Evolutionary conservation across 2,797 vertebrate genomes (phyloP).

Genomic region (Lepus townsendii): DNA sequence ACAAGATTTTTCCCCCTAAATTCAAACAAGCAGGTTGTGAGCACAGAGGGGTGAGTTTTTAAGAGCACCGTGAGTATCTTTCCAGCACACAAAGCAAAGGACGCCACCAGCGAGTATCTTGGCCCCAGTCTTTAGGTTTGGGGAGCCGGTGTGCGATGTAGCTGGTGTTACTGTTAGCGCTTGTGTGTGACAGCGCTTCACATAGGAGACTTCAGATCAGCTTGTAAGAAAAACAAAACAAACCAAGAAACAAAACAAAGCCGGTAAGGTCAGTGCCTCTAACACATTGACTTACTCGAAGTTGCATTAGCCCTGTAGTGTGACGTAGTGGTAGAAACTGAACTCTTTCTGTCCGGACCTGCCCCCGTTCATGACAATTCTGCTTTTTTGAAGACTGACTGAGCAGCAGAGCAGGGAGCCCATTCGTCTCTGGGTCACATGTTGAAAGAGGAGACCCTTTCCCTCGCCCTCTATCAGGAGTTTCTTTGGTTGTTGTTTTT

Average conservation of each 20-base stretch:
- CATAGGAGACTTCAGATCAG: background rate
- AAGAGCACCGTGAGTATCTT: background rate
- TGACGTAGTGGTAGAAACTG: background rate
- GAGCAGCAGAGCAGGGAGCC: background rate
- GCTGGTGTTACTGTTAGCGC: background rate
- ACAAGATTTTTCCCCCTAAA: constrained; percentile 5
- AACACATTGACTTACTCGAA: constrained; percentile 27
- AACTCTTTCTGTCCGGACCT: constrained; percentile 8
- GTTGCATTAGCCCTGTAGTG: background rate
- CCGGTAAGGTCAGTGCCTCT: background rate
- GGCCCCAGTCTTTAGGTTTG: background rate
- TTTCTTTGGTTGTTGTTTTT: background rate
- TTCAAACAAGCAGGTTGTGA: constrained; percentile 1
- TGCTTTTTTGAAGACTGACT: constrained; percentile 1
- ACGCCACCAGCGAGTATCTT: background rate
- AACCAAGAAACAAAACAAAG: no score
- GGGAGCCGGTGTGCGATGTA: background rate
- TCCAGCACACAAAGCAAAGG: background rate
- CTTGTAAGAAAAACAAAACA: background rate
- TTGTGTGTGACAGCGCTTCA: background rate
- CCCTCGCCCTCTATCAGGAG: background rate
- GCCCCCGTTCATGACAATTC: background rate
- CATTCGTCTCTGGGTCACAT: constrained; percentile 14
- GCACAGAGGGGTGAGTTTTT: background rate
- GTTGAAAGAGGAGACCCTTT: constrained; percentile 5